Conservation (phyloP, 2,888 invertebrate species). For the Tenthredo notha region DNA sequence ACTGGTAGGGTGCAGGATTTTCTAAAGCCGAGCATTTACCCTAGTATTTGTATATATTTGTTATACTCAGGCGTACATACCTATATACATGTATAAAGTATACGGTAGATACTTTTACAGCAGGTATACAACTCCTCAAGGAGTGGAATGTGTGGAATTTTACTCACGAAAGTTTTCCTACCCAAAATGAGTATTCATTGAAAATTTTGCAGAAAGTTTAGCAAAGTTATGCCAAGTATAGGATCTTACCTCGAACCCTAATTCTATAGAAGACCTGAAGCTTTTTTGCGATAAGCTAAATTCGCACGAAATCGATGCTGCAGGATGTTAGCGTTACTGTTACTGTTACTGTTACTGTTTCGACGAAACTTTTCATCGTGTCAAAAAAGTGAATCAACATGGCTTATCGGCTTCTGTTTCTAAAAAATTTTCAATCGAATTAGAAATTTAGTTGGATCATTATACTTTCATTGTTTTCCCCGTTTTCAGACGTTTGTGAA, state of each 20-base stretch:
- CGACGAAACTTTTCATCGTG: not conserved
- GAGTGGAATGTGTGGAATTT: constrained; percentile 8
- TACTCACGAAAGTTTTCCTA: not conserved
- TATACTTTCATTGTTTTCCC: not conserved
- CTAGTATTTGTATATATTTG: not conserved
- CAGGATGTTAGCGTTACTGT: not conserved
- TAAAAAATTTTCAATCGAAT: not conserved
- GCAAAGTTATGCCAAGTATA: not conserved
- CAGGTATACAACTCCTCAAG: not conserved
- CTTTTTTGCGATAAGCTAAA: constrained; percentile 4
- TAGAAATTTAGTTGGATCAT: not conserved
- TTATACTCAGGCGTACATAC: not conserved
- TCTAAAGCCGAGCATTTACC: not conserved
- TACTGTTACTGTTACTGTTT: not conserved
- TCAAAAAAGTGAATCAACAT: not conserved
- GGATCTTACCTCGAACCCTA: not conserved
- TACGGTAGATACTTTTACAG: not conserved
- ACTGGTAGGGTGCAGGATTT: not conserved
- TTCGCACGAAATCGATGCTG: not conserved
- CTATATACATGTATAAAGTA: not conserved
- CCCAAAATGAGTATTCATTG: constrained; percentile 20
- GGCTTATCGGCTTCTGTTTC: not conserved
- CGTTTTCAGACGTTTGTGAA: not conserved
- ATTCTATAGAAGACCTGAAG: not conserved
- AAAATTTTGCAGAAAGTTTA: constrained; percentile 18